Conservation (phyloP, 1,140 invertebrate genomes). For the Trachymyrmex cornetzi region DNA sequence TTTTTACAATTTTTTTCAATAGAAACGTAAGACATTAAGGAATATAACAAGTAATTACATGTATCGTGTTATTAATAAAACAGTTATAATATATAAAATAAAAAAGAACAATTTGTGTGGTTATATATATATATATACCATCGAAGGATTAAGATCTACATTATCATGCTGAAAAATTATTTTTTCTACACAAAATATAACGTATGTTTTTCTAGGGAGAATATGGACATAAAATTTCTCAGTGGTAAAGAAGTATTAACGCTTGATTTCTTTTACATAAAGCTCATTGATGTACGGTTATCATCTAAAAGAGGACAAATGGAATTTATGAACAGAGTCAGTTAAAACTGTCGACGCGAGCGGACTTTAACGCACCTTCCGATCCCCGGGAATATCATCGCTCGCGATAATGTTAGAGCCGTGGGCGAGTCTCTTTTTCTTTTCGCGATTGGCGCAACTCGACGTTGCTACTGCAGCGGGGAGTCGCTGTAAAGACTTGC, state of each 20-base stretch:
- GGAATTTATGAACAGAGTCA: not conserved
- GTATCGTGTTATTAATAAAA: no score
- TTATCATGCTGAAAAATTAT: not conserved
- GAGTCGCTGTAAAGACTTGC: slow-evolving; percentile 82
- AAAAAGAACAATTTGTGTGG: no score
- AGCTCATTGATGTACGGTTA: not conserved
- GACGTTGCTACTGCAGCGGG: slow-evolving; percentile 75
- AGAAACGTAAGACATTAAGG: no score
- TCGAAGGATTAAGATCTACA: not conserved
- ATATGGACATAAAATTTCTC: not conserved
- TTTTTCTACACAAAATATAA: not conserved
- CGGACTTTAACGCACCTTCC: not conserved
- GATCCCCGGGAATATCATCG: slow-evolving; percentile 43
- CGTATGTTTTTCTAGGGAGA: not conserved
- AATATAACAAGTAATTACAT: no score
- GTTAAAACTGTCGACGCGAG: slow-evolving; percentile 5
- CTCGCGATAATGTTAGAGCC: slow-evolving; percentile 31
- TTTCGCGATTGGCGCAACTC: slow-evolving; percentile 61
- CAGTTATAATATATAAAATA: no score
- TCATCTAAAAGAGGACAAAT: not conserved
- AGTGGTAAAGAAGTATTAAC: not conserved
- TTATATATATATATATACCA: no score
- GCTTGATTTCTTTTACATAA: not conserved
- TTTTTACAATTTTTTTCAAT: no score
- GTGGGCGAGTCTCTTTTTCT: slow-evolving; percentile 30